A percentile compares a stretch with the other conserved stretches of the same genome.
Evolutionary conservation across 2,888 invertebrate species (phyloP).

Genomic region (Pandemis corylana): DNA sequence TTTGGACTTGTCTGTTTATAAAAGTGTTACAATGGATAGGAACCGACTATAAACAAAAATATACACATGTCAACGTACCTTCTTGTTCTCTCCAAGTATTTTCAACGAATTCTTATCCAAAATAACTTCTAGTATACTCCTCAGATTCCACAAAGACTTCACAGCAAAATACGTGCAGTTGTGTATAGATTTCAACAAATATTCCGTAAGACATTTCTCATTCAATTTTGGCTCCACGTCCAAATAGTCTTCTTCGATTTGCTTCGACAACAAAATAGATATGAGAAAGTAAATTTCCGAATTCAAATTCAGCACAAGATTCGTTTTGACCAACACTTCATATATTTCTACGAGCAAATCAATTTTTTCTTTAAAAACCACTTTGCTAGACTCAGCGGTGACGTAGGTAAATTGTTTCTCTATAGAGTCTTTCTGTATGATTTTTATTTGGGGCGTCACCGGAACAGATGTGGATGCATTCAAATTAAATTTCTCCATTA

Average conservation of each 20-base stretch:
- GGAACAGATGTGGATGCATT: slow-evolving; percentile 60
- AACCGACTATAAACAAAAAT: no score
- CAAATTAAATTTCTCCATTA: slow-evolving; percentile 79
- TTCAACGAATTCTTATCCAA: slow-evolving; percentile 88
- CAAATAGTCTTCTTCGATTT: slow-evolving; percentile 67
- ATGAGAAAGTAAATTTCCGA: slow-evolving; percentile 89
- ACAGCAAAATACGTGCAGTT: slow-evolving; percentile 92
- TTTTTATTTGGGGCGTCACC: slow-evolving; percentile 65
- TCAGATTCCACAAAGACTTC: slow-evolving; percentile 86
- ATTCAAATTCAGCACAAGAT: slow-evolving; percentile 87
- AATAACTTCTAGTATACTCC: slow-evolving; percentile 80
- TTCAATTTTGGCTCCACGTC: slow-evolving; percentile 54
- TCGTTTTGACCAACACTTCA: slow-evolving; percentile 83
- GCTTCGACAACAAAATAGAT: slow-evolving; percentile 85
- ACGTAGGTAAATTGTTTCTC: slow-evolving; percentile 63
- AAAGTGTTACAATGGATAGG: no score
- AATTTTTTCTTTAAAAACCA: slow-evolving; percentile 80
- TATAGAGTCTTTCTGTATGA: slow-evolving; percentile 61
- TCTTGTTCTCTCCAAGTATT: slow-evolving; percentile 87
- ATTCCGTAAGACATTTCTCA: slow-evolving; percentile 45
- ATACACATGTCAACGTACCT: slow-evolving; percentile 65
- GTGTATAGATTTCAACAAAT: slow-evolving; percentile 73
- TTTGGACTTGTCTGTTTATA: no score
- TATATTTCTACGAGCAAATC: slow-evolving; percentile 85
- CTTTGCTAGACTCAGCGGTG: slow-evolving; percentile 71